phyloP scores from a whole-genome alignment of 37 sponge, comb jelly and placozoan genomes.

The Oopsacas minuta region DNA sequence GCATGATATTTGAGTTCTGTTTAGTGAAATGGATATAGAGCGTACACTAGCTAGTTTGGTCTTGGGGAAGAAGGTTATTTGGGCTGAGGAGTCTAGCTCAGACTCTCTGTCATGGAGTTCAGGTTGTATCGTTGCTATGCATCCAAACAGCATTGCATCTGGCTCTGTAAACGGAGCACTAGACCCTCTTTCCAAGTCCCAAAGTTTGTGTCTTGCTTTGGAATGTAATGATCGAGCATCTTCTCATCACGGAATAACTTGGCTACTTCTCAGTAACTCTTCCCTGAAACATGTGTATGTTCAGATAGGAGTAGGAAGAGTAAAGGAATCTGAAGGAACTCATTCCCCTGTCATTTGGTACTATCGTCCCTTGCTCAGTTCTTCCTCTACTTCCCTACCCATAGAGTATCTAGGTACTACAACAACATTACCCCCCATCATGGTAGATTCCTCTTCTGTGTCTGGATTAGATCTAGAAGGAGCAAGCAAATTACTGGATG shows the following conservation, averaged over 20 bases:
- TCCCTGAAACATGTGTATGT: not conserved
- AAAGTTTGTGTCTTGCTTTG: not conserved
- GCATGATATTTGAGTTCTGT: not conserved
- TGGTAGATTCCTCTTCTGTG: not conserved
- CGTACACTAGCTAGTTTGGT: not conserved
- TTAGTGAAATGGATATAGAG: constrained; percentile 2
- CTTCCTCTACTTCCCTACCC: not conserved
- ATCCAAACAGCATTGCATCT: not conserved
- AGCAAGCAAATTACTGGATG: not conserved
- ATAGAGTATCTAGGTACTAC: not conserved
- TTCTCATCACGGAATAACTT: not conserved
- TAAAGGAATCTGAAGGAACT: not conserved
- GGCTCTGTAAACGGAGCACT: not conserved
- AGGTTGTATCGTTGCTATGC: constrained; percentile 4
- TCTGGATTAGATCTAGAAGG: not conserved
- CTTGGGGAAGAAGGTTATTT: constrained; percentile 9
- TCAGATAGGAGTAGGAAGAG: not conserved
- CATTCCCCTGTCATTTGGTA: constrained; percentile 1
- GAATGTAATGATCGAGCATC: not conserved
- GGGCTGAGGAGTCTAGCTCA: not conserved
- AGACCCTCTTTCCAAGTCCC: not conserved
- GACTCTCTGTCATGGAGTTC: not conserved
- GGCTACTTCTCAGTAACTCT: not conserved
- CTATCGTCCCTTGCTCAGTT: not conserved
- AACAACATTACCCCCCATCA: not conserved